A percentile compares a stretch with the other conserved stretches of the same genome.
These are phyloP conservation scores for Oriolus oriolus DNA, from an alignment of 2,113 vertebrate genomes.

Conservation along the genomic window DNA sequence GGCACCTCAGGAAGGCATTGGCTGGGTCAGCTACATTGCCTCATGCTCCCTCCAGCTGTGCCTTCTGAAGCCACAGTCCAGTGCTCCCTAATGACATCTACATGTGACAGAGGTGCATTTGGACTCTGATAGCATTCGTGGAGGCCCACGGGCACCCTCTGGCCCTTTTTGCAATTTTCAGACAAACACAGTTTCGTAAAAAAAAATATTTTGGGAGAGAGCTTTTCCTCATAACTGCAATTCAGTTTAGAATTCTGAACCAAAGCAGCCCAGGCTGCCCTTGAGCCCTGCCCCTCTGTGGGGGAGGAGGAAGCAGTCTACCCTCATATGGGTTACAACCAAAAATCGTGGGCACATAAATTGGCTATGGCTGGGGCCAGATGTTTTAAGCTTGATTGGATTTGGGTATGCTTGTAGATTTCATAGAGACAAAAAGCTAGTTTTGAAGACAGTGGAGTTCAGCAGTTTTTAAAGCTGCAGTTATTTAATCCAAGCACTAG, in stretches of 20 bases:
- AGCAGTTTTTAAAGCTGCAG: not conserved
- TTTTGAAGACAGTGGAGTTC: not conserved
- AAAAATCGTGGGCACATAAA: accelerated
- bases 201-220: not conserved
- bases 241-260: not conserved
- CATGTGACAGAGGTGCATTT: not conserved
- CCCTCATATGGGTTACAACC: not conserved
- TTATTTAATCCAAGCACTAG: not conserved
- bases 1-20: not conserved
- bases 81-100: not conserved
- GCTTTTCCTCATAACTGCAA: not conserved
- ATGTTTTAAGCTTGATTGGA: not conserved
- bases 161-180: not conserved
- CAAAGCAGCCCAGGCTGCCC: not conserved
- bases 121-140: accelerated
- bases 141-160: not conserved
- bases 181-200: not conserved
- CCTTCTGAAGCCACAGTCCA: not conserved
- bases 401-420: not conserved
- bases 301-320: not conserved
- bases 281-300: not conserved
- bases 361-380: not conserved
- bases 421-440: not conserved
- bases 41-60: not conserved
- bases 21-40: not conserved